Evolutionary conservation across 1,140 invertebrate species (phyloP).

Genomic region (Triops cancriformis): DNA sequence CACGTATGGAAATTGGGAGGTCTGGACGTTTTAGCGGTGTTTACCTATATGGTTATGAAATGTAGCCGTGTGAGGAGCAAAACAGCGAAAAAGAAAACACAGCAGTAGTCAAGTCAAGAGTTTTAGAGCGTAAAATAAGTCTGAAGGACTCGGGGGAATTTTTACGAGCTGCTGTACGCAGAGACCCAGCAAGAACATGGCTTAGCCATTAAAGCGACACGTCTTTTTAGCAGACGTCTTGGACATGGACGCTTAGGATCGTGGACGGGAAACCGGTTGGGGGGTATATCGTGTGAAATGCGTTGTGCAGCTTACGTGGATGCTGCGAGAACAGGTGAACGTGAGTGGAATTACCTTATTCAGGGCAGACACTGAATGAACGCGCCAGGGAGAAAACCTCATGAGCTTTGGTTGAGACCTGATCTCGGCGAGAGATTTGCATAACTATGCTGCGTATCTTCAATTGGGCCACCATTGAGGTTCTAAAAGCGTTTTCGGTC

Average conservation of each 20-base stretch:
- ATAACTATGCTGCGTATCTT: not conserved
- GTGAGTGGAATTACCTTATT: not conserved
- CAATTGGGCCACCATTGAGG: not conserved
- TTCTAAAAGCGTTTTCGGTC: not conserved
- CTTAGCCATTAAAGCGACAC: not conserved
- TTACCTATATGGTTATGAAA: not conserved
- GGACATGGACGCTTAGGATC: not conserved
- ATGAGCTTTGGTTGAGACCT: not conserved
- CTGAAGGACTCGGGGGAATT: not conserved
- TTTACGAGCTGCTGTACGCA: not conserved
- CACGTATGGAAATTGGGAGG: not conserved
- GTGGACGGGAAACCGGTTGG: not conserved
- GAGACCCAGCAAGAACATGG: not conserved
- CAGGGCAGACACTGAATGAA: not conserved
- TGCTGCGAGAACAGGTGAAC: not conserved
- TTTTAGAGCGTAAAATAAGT: not conserved
- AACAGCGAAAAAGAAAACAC: not conserved
- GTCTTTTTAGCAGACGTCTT: no score
- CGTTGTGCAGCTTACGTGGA: no score
- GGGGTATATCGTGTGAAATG: not conserved
- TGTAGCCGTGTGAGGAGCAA: not conserved
- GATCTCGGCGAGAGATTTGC: not conserved
- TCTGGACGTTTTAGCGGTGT: not conserved
- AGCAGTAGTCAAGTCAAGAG: not conserved
- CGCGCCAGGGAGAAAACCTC: not conserved